These are phyloP conservation scores for Botrylloides violaceus DNA, from an alignment of 23 tunicate species.

Conservation along the genomic window DNA sequence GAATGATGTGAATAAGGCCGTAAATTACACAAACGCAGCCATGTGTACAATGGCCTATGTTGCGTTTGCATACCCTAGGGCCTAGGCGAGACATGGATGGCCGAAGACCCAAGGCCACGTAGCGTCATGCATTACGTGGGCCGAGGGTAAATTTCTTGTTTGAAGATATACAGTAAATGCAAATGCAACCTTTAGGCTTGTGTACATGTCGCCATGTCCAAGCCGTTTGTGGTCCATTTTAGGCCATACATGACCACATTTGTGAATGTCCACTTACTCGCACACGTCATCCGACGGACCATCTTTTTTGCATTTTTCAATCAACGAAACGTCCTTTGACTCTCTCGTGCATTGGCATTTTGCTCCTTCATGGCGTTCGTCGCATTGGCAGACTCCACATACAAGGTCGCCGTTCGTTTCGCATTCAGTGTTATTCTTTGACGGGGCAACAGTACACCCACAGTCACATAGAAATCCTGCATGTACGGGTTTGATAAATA, in stretches of 20 bases:
- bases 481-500: no score
- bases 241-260: neutral
- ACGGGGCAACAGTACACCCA: conserved; percentile 27
- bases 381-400: conserved; percentile 61
- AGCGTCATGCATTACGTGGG: no score
- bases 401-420: conserved; percentile 49
- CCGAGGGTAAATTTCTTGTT: no score
- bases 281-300: conserved; percentile 42
- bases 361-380: conserved; percentile 57
- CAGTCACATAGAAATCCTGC: conserved; percentile 61
- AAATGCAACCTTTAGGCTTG: no score
- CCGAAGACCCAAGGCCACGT: no score
- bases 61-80: no score
- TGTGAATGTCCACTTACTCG: conserved; percentile 45
- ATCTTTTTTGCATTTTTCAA: conserved; percentile 31
- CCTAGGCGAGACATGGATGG: no score
- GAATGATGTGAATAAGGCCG: no score
- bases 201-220: no score
- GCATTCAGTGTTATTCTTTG: conserved; percentile 24
- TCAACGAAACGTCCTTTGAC: conserved; percentile 30
- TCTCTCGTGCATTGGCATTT: conserved; percentile 52
- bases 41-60: no score
- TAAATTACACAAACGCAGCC: no score
- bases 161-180: neutral
- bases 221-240: neutral